Conservation (phyloP, 2,113 vertebrate genomes). For the Hiodon tergisus region DNA sequence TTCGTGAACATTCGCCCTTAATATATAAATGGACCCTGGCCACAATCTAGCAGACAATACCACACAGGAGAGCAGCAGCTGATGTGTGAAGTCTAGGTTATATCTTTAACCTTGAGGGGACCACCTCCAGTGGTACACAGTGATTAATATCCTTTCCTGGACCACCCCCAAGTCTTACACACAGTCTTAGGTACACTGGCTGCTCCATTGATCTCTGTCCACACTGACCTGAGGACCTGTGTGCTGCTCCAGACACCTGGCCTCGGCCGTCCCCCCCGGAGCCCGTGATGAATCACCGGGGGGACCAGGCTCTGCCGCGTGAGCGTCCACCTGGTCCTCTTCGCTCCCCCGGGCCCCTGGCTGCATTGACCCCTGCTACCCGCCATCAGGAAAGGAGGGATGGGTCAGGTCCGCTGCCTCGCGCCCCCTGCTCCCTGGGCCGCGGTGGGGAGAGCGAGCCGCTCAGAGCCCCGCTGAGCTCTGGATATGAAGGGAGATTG, state of each 20-base stretch:
- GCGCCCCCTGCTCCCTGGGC: too few relatives aligned
- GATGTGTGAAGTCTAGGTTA: not conserved
- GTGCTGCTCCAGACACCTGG: constrained; percentile 9
- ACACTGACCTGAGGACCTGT: not conserved
- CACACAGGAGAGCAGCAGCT: not conserved
- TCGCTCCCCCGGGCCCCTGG: too few relatives aligned
- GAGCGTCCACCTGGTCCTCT: too few relatives aligned
- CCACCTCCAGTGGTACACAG: constrained; percentile 37
- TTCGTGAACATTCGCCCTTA: not conserved
- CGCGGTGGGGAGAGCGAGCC: too few relatives aligned
- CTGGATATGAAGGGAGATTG: too few relatives aligned
- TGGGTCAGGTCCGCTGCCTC: too few relatives aligned
- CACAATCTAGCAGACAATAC: not conserved
- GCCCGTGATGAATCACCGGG: not conserved
- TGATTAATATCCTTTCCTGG: constrained; percentile 49
- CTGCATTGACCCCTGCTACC: too few relatives aligned
- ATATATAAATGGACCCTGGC: not conserved
- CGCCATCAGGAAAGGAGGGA: too few relatives aligned
- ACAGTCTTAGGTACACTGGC: not conserved
- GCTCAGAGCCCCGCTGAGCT: too few relatives aligned
- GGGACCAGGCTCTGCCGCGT: too few relatives aligned
- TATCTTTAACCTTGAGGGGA: constrained; percentile 48
- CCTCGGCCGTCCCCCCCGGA: not conserved
- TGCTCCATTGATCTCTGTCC: not conserved
- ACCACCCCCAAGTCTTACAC: constrained; percentile 6